Percentiles rank a stretch among this genome's conserved stretches.
phyloP scores from a whole-genome alignment of 2,113 vertebrate species.

The Cinclus cinclus region DNA sequence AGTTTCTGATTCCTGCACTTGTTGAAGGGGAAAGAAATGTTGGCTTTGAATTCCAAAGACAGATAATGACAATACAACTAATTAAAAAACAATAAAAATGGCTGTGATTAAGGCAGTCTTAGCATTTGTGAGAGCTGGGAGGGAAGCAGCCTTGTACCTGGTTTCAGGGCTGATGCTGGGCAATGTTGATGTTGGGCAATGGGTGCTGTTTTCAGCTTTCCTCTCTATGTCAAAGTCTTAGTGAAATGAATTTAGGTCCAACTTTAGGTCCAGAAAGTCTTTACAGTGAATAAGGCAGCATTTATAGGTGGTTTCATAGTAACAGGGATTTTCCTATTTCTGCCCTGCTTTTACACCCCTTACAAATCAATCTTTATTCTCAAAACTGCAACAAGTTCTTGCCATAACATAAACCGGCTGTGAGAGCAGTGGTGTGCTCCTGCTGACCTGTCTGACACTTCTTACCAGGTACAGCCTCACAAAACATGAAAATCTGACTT shows the following conservation, averaged over 20 bases:
- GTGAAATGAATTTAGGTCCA: background rate
- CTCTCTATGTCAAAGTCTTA: background rate
- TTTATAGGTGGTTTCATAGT: background rate
- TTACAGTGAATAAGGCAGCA: background rate
- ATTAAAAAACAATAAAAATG: background rate
- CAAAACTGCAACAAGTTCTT: rapidly evolving
- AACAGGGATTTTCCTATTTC: background rate
- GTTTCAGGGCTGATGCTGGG: background rate
- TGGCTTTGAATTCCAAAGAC: background rate
- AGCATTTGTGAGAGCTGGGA: background rate
- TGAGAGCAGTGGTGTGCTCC: rapidly evolving
- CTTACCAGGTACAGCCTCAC: rapidly evolving
- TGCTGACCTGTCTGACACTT: background rate
- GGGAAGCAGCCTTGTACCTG: background rate
- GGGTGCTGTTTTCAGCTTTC: background rate
- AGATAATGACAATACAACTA: background rate
- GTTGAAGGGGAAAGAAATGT: rapidly evolving
- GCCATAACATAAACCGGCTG: rapidly evolving
- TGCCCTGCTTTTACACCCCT: background rate
- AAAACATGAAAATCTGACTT: rapidly evolving
- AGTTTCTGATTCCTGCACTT: background rate
- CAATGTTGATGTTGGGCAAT: too few relatives aligned
- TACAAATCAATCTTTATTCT: background rate
- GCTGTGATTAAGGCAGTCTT: background rate
- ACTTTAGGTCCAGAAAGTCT: background rate